phyloP scores from a whole-genome alignment of 2,888 invertebrate genomes.

The Thera britannica region DNA sequence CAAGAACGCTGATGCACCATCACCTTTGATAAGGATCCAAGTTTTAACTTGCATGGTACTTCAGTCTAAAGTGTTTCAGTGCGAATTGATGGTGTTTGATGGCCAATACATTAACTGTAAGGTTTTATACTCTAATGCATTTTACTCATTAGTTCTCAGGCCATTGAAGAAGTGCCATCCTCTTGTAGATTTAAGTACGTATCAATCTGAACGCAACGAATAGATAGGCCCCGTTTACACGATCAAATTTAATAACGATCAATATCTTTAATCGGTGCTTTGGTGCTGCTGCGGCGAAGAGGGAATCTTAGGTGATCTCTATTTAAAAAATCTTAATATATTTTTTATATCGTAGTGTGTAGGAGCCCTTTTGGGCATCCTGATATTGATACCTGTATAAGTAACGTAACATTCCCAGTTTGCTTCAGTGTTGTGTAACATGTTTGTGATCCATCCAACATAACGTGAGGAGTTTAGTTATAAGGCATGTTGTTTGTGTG shows the following conservation, averaged over 20 bases:
- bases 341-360: conserved; percentile 67
- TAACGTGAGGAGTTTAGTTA: conserved; percentile 67
- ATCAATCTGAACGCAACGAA: conserved; percentile 68
- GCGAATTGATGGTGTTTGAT: conserved; percentile 15
- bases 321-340: conserved; percentile 76
- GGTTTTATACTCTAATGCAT: conserved; percentile 79
- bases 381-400: conserved; percentile 82
- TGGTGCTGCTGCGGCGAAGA: conserved; percentile 73
- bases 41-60: neutral
- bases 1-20: conserved; percentile 24
- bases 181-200: conserved; percentile 79
- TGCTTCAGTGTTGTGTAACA: conserved; percentile 79
- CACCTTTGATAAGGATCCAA: neutral
- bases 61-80: neutral
- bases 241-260: conserved; percentile 47
- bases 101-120: conserved; percentile 60
- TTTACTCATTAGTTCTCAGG: conserved; percentile 84
- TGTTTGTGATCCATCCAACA: conserved; percentile 83
- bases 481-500: conserved; percentile 81
- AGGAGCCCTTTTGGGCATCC: conserved; percentile 53
- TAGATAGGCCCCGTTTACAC: conserved; percentile 49
- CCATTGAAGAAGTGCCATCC: conserved; percentile 84
- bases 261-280: conserved; percentile 61
- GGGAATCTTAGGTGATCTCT: conserved; percentile 78
- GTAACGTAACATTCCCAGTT: conserved; percentile 82